Percentiles rank a stretch among this genome's conserved stretches.
Conservation (phyloP, 2,113 vertebrate genomes). For the Saiga tatarica region DNA sequence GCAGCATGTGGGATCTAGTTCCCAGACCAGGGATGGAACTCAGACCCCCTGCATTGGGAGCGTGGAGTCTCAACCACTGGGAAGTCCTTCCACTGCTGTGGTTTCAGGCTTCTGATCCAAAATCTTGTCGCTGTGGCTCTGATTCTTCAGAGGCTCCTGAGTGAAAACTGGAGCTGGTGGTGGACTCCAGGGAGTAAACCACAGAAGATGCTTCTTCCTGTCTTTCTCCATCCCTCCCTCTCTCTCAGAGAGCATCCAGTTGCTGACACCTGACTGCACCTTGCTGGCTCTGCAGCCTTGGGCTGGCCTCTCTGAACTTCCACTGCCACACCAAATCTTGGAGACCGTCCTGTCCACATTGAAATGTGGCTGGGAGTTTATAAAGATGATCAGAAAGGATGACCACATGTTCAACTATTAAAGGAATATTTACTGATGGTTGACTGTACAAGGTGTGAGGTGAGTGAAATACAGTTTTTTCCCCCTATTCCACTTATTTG, state of each 20-base stretch:
- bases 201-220: not conserved
- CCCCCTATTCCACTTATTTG: accelerated
- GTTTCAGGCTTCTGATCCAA: no score
- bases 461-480: accelerated
- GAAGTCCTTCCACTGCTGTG: not conserved
- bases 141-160: not conserved
- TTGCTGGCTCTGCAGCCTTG: not conserved
- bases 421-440: no score
- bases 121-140: not conserved
- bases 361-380: not conserved
- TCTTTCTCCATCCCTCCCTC: not conserved
- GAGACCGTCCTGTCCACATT: accelerated
- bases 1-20: not conserved
- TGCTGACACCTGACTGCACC: accelerated
- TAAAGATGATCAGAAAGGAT: not conserved
- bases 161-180: not conserved
- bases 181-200: no score
- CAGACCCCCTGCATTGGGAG: not conserved
- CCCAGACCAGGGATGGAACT: not conserved
- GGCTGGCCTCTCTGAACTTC: not conserved
- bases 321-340: accelerated
- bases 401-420: no score
- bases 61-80: not conserved
- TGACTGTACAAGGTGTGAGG: not conserved
- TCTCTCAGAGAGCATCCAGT: not conserved